phyloP scores from a whole-genome alignment of 2,113 vertebrate species.

The Pyxicephalus adspersus region DNA sequence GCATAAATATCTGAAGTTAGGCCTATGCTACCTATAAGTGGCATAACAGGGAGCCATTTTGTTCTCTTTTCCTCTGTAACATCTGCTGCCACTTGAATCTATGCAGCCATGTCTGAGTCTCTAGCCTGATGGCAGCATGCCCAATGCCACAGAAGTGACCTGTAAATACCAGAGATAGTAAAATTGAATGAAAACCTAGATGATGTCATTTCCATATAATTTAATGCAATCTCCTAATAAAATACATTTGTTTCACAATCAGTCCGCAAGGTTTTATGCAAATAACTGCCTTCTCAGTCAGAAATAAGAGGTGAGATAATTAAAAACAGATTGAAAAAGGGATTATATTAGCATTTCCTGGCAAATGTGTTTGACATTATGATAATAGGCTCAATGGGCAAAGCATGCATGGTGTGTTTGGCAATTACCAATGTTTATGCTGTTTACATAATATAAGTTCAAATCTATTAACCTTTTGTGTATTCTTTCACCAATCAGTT shows the following conservation, averaged over 20 bases:
- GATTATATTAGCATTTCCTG: conserved; percentile 32
- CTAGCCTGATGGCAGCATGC: too few relatives aligned
- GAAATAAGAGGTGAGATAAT: conserved; percentile 24
- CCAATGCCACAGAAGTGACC: too few relatives aligned
- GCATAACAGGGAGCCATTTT: too few relatives aligned
- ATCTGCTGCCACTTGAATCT: too few relatives aligned
- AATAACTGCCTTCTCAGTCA: neutral
- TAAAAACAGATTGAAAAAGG: conserved; percentile 24
- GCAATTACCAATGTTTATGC: neutral
- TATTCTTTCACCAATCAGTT: neutral
- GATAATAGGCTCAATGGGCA: conserved; percentile 22
- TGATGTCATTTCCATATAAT: neutral
- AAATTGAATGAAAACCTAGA: too few relatives aligned
- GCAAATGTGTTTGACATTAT: conserved; percentile 26
- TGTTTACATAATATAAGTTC: neutral
- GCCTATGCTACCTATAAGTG: too few relatives aligned
- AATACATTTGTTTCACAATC: conserved; percentile 9
- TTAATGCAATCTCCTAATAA: neutral
- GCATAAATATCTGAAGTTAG: too few relatives aligned
- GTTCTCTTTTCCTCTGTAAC: too few relatives aligned
- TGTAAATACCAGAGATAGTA: too few relatives aligned
- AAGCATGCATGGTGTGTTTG: neutral
- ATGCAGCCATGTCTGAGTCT: too few relatives aligned
- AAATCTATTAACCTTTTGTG: conserved; percentile 9
- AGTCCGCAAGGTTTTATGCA: neutral